Evolutionary conservation across 2,797 vertebrate species (phyloP).

Genomic region (Phoebastria nigripes): DNA sequence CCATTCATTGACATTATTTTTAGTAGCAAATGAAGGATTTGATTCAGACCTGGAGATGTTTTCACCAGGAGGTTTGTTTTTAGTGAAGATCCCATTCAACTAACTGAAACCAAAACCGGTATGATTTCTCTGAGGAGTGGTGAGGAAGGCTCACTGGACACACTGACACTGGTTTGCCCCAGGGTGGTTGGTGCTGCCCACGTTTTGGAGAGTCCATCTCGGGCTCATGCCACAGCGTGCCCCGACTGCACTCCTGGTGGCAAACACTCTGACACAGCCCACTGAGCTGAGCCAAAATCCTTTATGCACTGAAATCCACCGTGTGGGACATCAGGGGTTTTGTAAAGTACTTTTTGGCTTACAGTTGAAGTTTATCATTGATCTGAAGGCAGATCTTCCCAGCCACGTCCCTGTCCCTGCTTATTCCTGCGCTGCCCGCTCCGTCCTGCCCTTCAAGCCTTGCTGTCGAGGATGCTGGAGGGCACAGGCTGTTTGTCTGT

Average conservation of each 20-base stretch:
- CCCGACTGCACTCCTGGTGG: rapidly evolving
- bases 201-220: background rate
- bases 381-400: background rate
- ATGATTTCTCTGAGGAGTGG: rapidly evolving
- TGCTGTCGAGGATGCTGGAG: background rate
- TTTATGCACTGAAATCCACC: background rate
- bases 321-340: rapidly evolving
- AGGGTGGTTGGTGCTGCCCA: background rate
- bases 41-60: background rate
- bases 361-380: background rate
- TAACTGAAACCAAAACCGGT: background rate
- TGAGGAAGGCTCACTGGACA: background rate
- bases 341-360: background rate
- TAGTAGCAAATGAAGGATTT: conserved; percentile 17
- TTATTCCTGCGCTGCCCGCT: rapidly evolving
- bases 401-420: background rate
- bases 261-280: background rate
- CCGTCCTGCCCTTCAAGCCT: background rate
- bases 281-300: background rate
- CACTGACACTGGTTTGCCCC: background rate
- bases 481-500: background rate
- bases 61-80: background rate
- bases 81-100: background rate
- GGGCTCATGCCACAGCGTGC: background rate
- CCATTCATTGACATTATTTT: conserved; percentile 46